Base-by-base conservation (phyloP, 2,113 vertebrate species). In the Todiramphus chloris region DNA sequence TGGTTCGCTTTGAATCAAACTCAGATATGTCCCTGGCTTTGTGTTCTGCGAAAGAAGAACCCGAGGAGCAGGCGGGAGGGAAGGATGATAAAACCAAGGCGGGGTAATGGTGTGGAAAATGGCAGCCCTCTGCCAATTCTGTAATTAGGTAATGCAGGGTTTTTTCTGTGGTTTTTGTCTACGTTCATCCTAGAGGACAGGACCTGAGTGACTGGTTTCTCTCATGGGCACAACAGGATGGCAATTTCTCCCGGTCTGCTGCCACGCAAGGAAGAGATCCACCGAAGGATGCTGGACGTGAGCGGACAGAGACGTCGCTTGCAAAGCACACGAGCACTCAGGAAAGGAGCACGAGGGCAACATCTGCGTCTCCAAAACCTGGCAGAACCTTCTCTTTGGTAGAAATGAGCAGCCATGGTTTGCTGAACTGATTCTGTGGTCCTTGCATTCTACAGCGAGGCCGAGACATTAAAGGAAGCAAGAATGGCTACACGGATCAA, bases 401-500 rank as follows among this genome's bases (percentile, higher is more conserved):
- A 80, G 51, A 90, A 72, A 16, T 11, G 48, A 87, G 44, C 13
- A 27, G 30, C 44, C 35, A 53, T 56, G 39, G 63, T 77, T 76
- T 77, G 58, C 85, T 74, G 51, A 89, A 91, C 35, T 66, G 53
- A 70, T 91, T 78, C 64, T 94, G 20, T 91, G 83, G 69, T 66
- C 89, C 73, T 91, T 82, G 62, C 68, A 58, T 87, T 94, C 81
- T 73, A 67, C 72, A 92, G 67, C 83, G 85, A 90, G 59, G 30
- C 53, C 37, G 31, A 85, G 89, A 87, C 88, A 90, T 87, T 96
- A 93, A 87, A 88, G 85, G 92, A 76, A 87, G 66, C 76, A 75
- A 77, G 96, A 94, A 84, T 84, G 87, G 83, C 90, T 92, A 62
- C 14, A 90, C 62, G 75, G 83, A 96, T 97, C 97, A 96, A 97